phyloP scores from a whole-genome alignment of 1,140 invertebrate genomes.

The Neotoxoptera formosana region DNA sequence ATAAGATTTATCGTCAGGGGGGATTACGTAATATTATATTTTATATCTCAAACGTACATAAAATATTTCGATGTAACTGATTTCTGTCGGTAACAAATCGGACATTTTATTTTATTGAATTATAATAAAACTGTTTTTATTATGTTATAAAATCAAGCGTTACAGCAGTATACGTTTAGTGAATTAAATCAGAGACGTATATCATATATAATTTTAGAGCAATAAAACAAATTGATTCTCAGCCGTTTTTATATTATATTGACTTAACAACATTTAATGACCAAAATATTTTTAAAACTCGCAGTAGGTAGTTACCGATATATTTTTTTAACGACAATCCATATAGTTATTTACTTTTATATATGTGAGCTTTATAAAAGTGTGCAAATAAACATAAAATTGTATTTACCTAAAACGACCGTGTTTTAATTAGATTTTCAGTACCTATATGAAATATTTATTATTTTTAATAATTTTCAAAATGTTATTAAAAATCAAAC shows the following conservation, averaged over 20 bases:
- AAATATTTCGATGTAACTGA: constrained; percentile 9
- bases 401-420: background rate
- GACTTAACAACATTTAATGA: background rate
- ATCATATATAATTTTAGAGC: background rate
- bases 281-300: background rate
- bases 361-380: background rate
- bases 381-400: background rate
- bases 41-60: constrained; percentile 11
- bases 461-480: background rate
- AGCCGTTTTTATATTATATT: background rate
- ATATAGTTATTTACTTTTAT: background rate
- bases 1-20: background rate
- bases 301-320: background rate
- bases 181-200: background rate
- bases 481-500: background rate
- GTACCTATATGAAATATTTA: constrained; percentile 5
- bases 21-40: background rate
- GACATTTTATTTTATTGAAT: background rate
- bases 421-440: background rate
- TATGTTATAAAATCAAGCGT: background rate
- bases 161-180: background rate
- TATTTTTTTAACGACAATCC: background rate
- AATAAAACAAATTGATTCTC: background rate
- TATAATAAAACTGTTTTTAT: background rate
- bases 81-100: background rate